These are phyloP conservation scores for Tamias sibiricus DNA, from an alignment of 2,113 vertebrate species.

Conservation along the genomic window DNA sequence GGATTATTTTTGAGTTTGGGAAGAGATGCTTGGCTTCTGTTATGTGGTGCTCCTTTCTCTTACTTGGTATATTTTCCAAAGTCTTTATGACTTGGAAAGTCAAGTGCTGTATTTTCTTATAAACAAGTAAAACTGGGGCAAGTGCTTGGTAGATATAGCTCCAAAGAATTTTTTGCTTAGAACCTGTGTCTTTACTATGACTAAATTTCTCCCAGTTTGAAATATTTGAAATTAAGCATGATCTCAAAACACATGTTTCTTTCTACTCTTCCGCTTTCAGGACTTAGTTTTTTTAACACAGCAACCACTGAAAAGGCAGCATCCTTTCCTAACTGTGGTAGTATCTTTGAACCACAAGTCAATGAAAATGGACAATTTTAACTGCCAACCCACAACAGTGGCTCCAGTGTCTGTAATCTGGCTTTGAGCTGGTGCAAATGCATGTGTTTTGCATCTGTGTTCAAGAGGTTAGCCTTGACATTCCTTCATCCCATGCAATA, in stretches of 20 bases:
- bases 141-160: not conserved
- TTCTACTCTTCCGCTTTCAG: constrained; percentile 30
- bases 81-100: not conserved
- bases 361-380: constrained; percentile 75
- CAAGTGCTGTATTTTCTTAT: not conserved
- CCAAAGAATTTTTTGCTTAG: constrained; percentile 29
- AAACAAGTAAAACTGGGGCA: constrained; percentile 30
- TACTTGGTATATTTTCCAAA: not conserved
- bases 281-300: constrained; percentile 52
- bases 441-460: constrained; percentile 86
- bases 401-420: constrained; percentile 78
- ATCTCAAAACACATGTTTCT: constrained; percentile 22
- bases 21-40: not conserved
- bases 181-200: not conserved
- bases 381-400: constrained; percentile 81
- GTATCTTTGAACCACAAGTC: constrained; percentile 70
- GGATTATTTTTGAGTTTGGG: not conserved
- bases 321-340: not conserved
- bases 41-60: not conserved
- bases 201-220: not conserved
- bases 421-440: constrained; percentile 80
- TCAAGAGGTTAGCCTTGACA: constrained; percentile 78
- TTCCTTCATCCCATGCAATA: constrained; percentile 84
- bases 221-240: constrained; percentile 24
- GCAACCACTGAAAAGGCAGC: constrained; percentile 8